These are phyloP conservation scores for Diadumene lineata DNA, from an alignment of 92 coral and sea anemone species.

Conservation along the genomic window DNA sequence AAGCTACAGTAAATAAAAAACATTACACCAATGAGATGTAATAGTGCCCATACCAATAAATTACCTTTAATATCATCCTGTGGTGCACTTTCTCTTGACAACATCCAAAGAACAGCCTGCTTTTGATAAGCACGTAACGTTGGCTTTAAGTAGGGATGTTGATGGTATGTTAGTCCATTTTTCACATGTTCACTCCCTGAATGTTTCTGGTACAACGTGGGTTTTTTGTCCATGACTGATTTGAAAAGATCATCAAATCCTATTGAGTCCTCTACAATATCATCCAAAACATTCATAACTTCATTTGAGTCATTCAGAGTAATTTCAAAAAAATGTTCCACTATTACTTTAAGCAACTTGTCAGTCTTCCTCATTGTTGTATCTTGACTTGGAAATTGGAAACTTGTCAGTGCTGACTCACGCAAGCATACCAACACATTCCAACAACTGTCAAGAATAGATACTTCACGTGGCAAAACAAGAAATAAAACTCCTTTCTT, in stretches of 20 bases:
- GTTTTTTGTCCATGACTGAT: conserved; percentile 59
- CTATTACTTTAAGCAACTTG: conserved; percentile 61
- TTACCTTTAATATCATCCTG: conserved; percentile 3
- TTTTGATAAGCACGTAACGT: conserved; percentile 79
- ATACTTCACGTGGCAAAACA: conserved; percentile 28
- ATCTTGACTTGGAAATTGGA: conserved; percentile 67
- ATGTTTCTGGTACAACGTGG: neutral
- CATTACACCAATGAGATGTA: too few species aligned
- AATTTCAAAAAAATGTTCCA: conserved; percentile 65
- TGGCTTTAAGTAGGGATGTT: conserved; percentile 79
- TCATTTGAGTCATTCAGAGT: neutral
- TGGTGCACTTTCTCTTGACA: conserved; percentile 54
- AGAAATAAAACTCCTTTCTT: conserved; percentile 60
- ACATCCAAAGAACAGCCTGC: conserved; percentile 89
- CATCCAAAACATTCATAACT: neutral
- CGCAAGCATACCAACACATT: conserved; percentile 66
- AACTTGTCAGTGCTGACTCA: conserved; percentile 63
- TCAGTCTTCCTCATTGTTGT: conserved; percentile 56
- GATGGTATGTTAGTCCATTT: conserved; percentile 23
- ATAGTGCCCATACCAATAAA: too few species aligned
- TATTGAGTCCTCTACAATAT: conserved; percentile 27
- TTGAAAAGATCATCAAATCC: conserved; percentile 67
- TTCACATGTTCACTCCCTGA: neutral
- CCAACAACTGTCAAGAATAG: conserved; percentile 38
- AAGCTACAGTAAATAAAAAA: too few species aligned